A percentile compares a stretch with the other conserved stretches of the same genome.
These are phyloP conservation scores for Rhipidura dahli DNA, from an alignment of 2,113 vertebrate species.

Conservation along the genomic window DNA sequence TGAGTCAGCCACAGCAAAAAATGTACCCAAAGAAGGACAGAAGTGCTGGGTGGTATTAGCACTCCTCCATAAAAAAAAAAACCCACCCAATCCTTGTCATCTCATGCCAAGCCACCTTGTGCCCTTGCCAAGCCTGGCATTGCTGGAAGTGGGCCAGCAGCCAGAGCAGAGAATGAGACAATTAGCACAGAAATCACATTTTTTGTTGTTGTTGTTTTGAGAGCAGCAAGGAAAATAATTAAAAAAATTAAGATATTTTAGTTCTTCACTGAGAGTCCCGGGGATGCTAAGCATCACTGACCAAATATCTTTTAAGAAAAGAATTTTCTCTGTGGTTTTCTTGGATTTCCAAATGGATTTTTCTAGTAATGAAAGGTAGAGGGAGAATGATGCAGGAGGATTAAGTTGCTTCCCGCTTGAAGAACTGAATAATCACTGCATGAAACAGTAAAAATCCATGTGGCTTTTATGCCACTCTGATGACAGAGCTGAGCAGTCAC, in stretches of 20 bases:
- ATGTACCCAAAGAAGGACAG: neutral
- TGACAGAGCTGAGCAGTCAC: neutral
- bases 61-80: neutral
- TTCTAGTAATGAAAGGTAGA: neutral
- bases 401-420: neutral
- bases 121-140: neutral
- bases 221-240: neutral
- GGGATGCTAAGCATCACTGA: neutral
- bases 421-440: neutral
- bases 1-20: neutral
- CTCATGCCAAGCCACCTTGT: neutral
- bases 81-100: neutral
- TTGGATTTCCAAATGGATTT: neutral
- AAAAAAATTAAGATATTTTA: neutral
- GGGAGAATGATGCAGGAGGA: neutral
- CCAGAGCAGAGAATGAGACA: neutral
- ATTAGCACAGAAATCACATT: neutral
- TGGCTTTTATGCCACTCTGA: neutral
- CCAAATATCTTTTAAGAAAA: neutral
- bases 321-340: neutral
- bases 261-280: neutral
- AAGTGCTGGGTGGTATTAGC: neutral
- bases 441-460: neutral
- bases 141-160: neutral
- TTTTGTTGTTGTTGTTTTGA: neutral